Conservation (phyloP, 2,888 invertebrate species). For the Hybos culiciformis region DNA sequence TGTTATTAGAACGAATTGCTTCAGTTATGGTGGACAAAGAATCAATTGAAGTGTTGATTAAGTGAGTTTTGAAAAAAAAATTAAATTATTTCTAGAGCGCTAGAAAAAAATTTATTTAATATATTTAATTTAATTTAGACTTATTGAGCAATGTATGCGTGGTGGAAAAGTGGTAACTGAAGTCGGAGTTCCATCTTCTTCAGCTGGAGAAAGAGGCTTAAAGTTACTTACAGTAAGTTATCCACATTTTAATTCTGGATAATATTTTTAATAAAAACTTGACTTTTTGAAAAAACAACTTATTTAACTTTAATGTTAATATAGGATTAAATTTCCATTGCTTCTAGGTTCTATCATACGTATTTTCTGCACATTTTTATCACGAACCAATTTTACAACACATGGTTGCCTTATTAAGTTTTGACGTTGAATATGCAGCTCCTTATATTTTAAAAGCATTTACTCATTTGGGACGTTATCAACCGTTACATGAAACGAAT, state of each 20-base stretch:
- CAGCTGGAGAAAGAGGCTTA: conserved; percentile 79
- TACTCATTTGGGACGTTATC: conserved; percentile 76
- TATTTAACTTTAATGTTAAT: background rate
- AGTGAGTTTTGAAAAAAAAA: conserved; percentile 30
- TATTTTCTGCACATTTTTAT: conserved; percentile 86
- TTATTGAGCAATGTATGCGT: conserved; percentile 56
- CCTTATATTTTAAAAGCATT: conserved; percentile 71
- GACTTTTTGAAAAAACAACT: conserved; percentile 1
- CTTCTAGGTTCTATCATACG: conserved; percentile 54
- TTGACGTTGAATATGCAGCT: conserved; percentile 64
- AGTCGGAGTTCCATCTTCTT: conserved; percentile 64
- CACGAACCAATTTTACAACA: conserved; percentile 70
- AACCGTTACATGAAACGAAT: conserved; percentile 66
- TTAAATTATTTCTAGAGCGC: background rate
- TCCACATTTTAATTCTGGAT: too few relatives aligned
- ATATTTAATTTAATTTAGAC: conserved; percentile 15
- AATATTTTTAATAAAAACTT: background rate
- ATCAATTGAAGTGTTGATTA: conserved; percentile 59
- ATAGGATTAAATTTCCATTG: conserved; percentile 12
- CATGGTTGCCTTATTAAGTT: conserved; percentile 51
- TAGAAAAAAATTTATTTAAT: background rate
- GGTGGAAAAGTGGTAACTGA: conserved; percentile 55
- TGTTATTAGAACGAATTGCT: conserved; percentile 84
- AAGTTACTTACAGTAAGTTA: conserved; percentile 60
- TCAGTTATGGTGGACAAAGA: conserved; percentile 93